Evolutionary conservation across 1,140 invertebrate species (phyloP).

Genomic region (Drosophila chauvacae): DNA sequence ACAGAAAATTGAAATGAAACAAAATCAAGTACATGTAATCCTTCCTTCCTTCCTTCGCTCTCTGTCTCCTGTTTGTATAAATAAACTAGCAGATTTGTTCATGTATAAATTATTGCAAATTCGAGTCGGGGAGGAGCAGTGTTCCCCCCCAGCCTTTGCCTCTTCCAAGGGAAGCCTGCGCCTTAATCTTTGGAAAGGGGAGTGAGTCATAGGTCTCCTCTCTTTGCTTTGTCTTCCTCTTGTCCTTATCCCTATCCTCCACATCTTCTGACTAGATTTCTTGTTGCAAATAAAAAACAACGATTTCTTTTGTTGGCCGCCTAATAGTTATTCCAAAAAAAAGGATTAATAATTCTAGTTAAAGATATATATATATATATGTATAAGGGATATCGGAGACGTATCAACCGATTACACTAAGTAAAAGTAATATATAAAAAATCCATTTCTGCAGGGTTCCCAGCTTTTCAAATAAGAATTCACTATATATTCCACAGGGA

Average conservation of each 20-base stretch:
- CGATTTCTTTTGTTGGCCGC: conserved; percentile 45
- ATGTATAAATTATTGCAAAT: conserved; percentile 42
- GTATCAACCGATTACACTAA: conserved; percentile 22
- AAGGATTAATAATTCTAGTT: conserved; percentile 40
- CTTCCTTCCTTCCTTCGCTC: not conserved
- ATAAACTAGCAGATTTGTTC: conserved; percentile 52
- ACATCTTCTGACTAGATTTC: conserved; percentile 77
- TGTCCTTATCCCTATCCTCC: conserved; percentile 21
- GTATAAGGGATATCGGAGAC: conserved; percentile 35
- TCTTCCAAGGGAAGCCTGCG: conserved; percentile 10
- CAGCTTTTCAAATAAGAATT: conserved; percentile 7
- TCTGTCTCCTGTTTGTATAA: conserved; percentile 18
- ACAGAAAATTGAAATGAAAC: conserved; percentile 43
- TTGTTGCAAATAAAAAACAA: conserved; percentile 76
- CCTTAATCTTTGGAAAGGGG: conserved; percentile 41
- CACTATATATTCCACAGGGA: not conserved
- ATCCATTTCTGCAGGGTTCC: conserved; percentile 15
- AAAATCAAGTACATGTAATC: conserved; percentile 47
- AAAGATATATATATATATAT: conserved; percentile 36
- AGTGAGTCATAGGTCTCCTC: conserved; percentile 38
- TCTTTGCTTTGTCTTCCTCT: conserved; percentile 29
- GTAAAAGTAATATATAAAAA: conserved; percentile 45
- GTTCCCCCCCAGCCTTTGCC: not conserved
- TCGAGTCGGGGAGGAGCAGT: conserved; percentile 4
- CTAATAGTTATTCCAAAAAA: conserved; percentile 59